Percentiles rank a stretch among this genome's conserved stretches.
phyloP scores from a whole-genome alignment of 1,140 invertebrate species.

The Neuroterus valhalla region DNA sequence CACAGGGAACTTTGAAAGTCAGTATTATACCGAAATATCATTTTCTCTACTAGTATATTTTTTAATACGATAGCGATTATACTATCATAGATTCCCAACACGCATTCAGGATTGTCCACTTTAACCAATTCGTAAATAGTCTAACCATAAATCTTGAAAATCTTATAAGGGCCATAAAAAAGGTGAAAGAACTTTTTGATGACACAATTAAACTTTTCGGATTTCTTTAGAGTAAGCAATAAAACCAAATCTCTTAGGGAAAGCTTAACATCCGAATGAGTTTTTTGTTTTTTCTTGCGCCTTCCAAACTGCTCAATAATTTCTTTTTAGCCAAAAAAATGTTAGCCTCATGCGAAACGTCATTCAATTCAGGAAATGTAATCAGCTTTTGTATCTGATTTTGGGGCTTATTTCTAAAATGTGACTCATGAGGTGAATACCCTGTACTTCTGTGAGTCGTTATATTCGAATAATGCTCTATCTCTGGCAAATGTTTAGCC shows the following conservation, averaged over 20 bases:
- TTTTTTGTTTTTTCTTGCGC: background rate
- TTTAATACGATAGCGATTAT: background rate
- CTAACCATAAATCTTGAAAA: conserved; percentile 14
- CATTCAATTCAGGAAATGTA: background rate
- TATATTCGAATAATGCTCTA: background rate
- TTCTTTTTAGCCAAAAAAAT: background rate
- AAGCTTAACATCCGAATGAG: too few species aligned
- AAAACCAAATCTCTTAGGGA: conserved; percentile 3
- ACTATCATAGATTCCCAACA: background rate
- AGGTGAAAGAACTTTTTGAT: conserved; percentile 1
- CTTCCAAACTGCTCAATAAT: background rate
- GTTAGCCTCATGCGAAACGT: background rate
- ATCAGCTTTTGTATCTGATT: background rate
- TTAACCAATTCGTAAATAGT: background rate
- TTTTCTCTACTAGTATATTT: background rate
- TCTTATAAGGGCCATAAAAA: background rate
- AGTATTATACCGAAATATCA: too few species aligned
- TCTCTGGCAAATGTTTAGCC: background rate
- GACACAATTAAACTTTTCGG: background rate
- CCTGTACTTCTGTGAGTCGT: background rate
- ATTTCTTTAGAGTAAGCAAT: background rate
- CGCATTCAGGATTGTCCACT: background rate
- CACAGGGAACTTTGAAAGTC: too few species aligned
- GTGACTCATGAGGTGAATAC: background rate
- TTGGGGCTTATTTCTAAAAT: background rate